A percentile compares a stretch with the other conserved stretches of the same genome.
These are phyloP conservation scores for Pantherophis vulpinus DNA, from an alignment of 2,797 vertebrate genomes.

Conservation along the genomic window DNA sequence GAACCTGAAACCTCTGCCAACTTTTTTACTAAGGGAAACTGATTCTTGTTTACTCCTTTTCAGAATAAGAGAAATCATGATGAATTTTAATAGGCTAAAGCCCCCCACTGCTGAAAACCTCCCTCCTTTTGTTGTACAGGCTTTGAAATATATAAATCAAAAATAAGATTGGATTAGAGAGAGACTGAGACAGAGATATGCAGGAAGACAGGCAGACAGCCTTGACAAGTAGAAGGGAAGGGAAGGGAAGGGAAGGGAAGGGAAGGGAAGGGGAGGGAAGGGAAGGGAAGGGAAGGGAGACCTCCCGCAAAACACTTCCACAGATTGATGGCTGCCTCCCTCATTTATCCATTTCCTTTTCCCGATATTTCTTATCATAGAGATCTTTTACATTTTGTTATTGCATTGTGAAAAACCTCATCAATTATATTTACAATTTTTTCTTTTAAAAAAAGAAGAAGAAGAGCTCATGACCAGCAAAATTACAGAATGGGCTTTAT, in stretches of 20 bases:
- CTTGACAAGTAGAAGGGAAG: slow-evolving; percentile 33
- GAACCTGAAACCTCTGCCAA: slow-evolving; percentile 51
- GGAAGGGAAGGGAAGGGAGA: slow-evolving; percentile 11
- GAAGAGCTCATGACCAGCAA: slow-evolving; percentile 34
- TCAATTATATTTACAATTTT: slow-evolving; percentile 41
- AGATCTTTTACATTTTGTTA: slow-evolving; percentile 42
- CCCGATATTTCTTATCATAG: slow-evolving; percentile 29
- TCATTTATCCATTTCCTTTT: slow-evolving; percentile 25
- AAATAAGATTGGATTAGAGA: slow-evolving; percentile 56
- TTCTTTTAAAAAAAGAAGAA: slow-evolving; percentile 18
- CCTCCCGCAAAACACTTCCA: slow-evolving; percentile 47
- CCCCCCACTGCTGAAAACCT: slow-evolving; percentile 56
- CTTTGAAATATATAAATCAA: slow-evolving; percentile 66
- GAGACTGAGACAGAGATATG: slow-evolving; percentile 19
- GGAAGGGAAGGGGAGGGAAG: slow-evolving; percentile 11
- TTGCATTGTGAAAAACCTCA: slow-evolving; percentile 42
- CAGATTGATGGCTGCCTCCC: slow-evolving; percentile 37
- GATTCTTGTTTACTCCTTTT: slow-evolving; percentile 65
- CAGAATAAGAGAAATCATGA: slow-evolving; percentile 49
- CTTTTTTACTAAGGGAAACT: slow-evolving; percentile 62
- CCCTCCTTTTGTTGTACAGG: slow-evolving; percentile 47
- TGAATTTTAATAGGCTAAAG: slow-evolving; percentile 66
- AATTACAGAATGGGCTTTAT: slow-evolving; percentile 55
- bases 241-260: neutral
- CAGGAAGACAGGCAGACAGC: slow-evolving; percentile 4